Evolutionary conservation across 1,140 invertebrate species (phyloP).

Genomic region (Drosophila rhopaloa): DNA sequence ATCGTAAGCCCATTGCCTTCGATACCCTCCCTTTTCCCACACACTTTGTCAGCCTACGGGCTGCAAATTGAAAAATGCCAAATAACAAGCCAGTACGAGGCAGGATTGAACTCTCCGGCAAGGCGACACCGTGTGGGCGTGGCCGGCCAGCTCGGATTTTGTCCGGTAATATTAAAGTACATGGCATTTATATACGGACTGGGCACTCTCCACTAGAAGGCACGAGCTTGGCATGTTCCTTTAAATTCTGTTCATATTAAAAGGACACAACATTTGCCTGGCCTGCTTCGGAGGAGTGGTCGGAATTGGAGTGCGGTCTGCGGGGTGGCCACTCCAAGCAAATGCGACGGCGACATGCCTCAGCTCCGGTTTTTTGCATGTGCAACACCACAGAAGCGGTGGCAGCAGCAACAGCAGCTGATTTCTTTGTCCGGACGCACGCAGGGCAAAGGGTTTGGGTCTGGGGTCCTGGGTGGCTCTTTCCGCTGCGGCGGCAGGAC

Average conservation of each 20-base stretch:
- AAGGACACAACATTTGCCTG: constrained; percentile 57
- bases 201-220: not conserved
- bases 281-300: constrained; percentile 1
- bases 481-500: constrained; percentile 69
- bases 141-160: constrained; percentile 33
- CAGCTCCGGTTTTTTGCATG: constrained; percentile 69
- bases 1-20: constrained; percentile 6
- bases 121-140: constrained; percentile 1
- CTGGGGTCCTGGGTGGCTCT: constrained; percentile 42
- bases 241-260: constrained; percentile 72
- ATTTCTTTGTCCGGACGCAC: constrained; percentile 67
- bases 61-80: constrained; percentile 65
- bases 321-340: constrained; percentile 55
- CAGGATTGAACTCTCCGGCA: not conserved
- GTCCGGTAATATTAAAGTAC: constrained; percentile 53
- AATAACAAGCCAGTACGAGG: constrained; percentile 47
- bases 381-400: constrained; percentile 65
- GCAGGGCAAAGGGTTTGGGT: constrained; percentile 8
- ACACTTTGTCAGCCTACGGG: constrained; percentile 23
- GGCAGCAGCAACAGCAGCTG: constrained; percentile 60
- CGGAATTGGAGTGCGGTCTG: constrained; percentile 4
- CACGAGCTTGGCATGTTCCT: constrained; percentile 43
- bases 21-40: not conserved
- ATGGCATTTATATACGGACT: constrained; percentile 31
- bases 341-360: constrained; percentile 71